A percentile compares a stretch with the other conserved stretches of the same genome.
phyloP scores from a whole-genome alignment of 2,113 vertebrate species.

The Hiodon tergisus region DNA sequence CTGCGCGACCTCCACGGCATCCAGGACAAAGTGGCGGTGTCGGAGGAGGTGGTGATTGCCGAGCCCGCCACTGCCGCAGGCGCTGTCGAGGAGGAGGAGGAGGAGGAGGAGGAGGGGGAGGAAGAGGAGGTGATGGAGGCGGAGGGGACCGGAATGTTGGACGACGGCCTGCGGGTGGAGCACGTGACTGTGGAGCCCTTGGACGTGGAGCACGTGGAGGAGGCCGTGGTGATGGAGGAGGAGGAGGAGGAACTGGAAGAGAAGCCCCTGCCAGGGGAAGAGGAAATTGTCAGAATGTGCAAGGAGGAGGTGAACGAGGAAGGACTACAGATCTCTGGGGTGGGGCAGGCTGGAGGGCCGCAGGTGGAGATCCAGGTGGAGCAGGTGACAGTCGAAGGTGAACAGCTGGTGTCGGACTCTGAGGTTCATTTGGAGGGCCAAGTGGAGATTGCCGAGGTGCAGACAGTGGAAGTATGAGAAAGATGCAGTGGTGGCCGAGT shows the following conservation, averaged over 20 bases:
- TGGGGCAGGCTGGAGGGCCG: not conserved
- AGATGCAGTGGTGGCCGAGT: not conserved
- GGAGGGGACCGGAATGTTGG: constrained; percentile 60
- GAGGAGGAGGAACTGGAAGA: constrained; percentile 71
- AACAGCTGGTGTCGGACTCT: constrained; percentile 58
- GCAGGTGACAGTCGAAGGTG: constrained; percentile 42
- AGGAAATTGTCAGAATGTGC: no score
- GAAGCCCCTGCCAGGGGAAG: constrained; percentile 55
- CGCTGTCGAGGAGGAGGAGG: constrained; percentile 61
- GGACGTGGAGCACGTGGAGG: constrained; percentile 63
- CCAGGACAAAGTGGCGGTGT: constrained; percentile 59
- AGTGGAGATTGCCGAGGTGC: constrained; percentile 66
- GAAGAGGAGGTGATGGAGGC: constrained; percentile 69
- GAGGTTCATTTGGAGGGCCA: constrained; percentile 73
- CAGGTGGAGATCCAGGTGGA: constrained; percentile 61
- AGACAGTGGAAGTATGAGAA: constrained; percentile 37
- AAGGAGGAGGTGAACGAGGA: constrained; percentile 70
- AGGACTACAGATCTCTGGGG: constrained; percentile 48
- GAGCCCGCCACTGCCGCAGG: constrained; percentile 62
- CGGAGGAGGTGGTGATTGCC: constrained; percentile 69
- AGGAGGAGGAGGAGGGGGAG: constrained; percentile 53
- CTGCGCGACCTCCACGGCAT: constrained; percentile 76
- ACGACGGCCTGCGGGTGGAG: constrained; percentile 77
- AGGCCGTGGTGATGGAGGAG: constrained; percentile 73
- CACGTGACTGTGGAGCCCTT: constrained; percentile 59